Evolutionary conservation across 2,888 invertebrate species (phyloP), one percentile per base, ranked within the genome.

Genomic region (Dryomyza anilis): DNA sequence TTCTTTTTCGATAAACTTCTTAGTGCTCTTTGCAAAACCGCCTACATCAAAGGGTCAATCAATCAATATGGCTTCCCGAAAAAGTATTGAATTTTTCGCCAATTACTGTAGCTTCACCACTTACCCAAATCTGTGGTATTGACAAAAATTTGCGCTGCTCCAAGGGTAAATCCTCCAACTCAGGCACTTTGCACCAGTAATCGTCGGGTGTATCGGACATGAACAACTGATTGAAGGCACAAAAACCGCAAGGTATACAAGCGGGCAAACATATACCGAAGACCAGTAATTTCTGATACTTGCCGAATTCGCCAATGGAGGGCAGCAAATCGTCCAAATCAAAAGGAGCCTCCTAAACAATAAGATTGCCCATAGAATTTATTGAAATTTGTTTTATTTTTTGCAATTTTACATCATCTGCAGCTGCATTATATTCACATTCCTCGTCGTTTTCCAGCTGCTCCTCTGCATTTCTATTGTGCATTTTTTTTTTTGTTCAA

Each of bases 141-240:
- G 89, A 87, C 72, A 93, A 81, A 63, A 83, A 80, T 82, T 87
- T 89, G 63, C 89, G 85, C 76, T 88, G 85, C 60, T 87, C 85
- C 69, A 83, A 78, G 5, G 88, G 85, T 56, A 90, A 79, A 71
- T 81, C 76, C 59, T 85, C 79, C 64, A 94, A 83, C 71, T 89
- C 88, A 0, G 92, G 91, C 25, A 93, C 87, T 67, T 83, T 85
- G 78, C 95, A 96, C 93, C 95, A 95, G 84, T 95, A 91, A 48
- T 91, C 89, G 39, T 91, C 89, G 0, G 95, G 95, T 36, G 90
- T 88, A 74, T 94, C 91, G n/a, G 94, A 89, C 92, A 96, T 94
- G 84, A 96, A 96, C 39, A 96, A 86, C 84, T 95, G 95, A 84
- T 94, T 95, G 83, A 96, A 95, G 4, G 95, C 95, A 82, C 94